These are phyloP conservation scores for Dipodomys ordii DNA, from an alignment of 2,113 vertebrate genomes.

Conservation along the genomic window DNA sequence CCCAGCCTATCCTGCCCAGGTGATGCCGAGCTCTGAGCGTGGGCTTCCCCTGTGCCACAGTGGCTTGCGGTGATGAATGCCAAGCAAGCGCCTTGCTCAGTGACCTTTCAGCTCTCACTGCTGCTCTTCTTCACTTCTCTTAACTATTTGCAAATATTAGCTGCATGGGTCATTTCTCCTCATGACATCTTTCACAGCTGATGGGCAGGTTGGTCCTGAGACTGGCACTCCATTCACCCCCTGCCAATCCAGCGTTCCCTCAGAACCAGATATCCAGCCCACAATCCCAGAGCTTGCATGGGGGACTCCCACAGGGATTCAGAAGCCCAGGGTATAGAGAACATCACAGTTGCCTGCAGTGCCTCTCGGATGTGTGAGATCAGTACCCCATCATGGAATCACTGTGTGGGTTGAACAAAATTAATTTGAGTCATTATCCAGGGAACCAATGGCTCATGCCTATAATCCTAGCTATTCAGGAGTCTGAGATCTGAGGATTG, in stretches of 20 bases:
- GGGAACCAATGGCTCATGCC: too few species aligned
- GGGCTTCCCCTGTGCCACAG: not conserved
- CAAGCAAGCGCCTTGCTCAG: conserved; percentile 33
- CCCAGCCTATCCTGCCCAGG: not conserved
- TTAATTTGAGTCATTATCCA: not conserved
- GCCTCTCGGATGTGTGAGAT: accelerated
- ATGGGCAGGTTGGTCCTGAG: conserved; percentile 1
- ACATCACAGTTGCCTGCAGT: not conserved
- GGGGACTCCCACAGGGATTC: not conserved
- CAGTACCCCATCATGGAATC: not conserved
- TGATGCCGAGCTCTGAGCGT: not conserved
- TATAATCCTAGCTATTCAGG: too few species aligned
- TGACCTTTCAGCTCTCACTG: conserved; percentile 28
- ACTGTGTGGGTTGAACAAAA: not conserved
- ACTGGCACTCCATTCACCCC: not conserved
- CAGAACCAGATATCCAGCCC: not conserved
- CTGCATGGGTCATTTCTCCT: conserved; percentile 31
- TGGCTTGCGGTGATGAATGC: conserved; percentile 47
- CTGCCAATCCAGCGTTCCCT: not conserved
- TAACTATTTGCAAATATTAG: conserved; percentile 36
- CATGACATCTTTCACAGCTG: conserved; percentile 46
- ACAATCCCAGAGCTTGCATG: not conserved
- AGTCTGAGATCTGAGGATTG: too few species aligned
- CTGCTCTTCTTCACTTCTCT: conserved; percentile 23
- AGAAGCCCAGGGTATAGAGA: not conserved